These are phyloP conservation scores for Heterotilapia buettikoferi DNA, from an alignment of 2,113 vertebrate species.

Conservation along the genomic window DNA sequence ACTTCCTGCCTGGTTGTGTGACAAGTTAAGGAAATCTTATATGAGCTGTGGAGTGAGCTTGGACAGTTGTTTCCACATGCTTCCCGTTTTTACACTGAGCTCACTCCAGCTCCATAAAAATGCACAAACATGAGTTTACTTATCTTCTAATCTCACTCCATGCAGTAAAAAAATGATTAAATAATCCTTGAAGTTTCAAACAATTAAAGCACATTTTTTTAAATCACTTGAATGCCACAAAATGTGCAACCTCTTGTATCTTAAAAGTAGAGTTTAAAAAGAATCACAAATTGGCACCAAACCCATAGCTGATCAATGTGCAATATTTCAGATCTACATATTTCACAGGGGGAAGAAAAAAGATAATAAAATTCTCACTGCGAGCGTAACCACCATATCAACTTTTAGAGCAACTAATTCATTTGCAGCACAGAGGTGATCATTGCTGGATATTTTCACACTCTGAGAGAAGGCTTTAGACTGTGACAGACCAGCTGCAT, in stretches of 20 bases:
- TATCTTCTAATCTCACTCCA: neutral
- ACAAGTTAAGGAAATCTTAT: neutral
- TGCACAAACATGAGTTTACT: neutral
- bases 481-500: constrained; percentile 61
- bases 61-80: neutral
- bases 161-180: neutral
- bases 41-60: neutral
- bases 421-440: neutral
- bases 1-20: neutral
- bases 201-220: neutral
- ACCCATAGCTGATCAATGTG: rapidly evolving
- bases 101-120: neutral
- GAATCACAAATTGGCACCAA: neutral
- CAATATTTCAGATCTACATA: neutral
- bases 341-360: neutral
- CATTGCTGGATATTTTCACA: constrained; percentile 28
- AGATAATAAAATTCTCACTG: neutral
- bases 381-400: neutral
- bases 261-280: neutral
- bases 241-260: neutral
- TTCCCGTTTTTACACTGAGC: neutral
- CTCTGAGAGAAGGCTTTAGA: neutral
- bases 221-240: neutral
- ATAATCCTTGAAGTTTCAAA: neutral
- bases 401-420: neutral